These are phyloP conservation scores for Dreissena polymorpha DNA, from an alignment of 1,140 invertebrate genomes.

Conservation along the genomic window DNA sequence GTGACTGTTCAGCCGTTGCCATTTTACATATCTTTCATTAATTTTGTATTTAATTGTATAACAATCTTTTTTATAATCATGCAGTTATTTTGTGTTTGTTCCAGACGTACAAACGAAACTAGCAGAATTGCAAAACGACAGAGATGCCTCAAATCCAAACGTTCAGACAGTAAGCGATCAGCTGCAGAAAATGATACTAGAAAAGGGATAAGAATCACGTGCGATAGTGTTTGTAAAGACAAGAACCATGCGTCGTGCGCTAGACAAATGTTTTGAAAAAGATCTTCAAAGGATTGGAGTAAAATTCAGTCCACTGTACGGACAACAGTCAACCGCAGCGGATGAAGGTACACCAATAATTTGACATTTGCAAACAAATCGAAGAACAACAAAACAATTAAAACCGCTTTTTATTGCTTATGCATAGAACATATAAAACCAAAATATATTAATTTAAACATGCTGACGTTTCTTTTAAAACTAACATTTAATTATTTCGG, in stretches of 20 bases:
- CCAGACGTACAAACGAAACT: constrained; percentile 22
- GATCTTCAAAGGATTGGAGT: constrained; percentile 4
- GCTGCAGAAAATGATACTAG: not conserved
- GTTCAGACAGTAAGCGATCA: constrained; percentile 12
- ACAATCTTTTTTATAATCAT: too few relatives aligned
- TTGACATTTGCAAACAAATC: not conserved
- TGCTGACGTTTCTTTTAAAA: not conserved
- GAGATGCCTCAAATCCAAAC: constrained; percentile 10
- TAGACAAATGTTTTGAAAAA: constrained; percentile 21
- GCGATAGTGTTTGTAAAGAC: constrained; percentile 44
- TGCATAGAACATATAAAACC: not conserved
- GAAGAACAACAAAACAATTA: not conserved
- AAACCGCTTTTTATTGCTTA: too few relatives aligned
- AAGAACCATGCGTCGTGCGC: constrained; percentile 23
- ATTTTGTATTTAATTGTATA: too few relatives aligned
- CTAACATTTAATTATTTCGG: not conserved
- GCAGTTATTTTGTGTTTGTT: too few relatives aligned
- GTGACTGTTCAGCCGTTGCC: too few relatives aligned
- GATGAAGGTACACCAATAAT: constrained; percentile 18
- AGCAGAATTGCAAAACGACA: not conserved
- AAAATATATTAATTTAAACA: not conserved
- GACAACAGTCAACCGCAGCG: constrained; percentile 2
- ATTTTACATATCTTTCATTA: too few relatives aligned
- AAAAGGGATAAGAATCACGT: constrained; percentile 16
- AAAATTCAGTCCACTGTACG: constrained; percentile 6